A percentile compares a stretch with the other conserved stretches of the same genome.
Conservation (phyloP, 2,888 invertebrate genomes). For the Campaea margaritaria region DNA sequence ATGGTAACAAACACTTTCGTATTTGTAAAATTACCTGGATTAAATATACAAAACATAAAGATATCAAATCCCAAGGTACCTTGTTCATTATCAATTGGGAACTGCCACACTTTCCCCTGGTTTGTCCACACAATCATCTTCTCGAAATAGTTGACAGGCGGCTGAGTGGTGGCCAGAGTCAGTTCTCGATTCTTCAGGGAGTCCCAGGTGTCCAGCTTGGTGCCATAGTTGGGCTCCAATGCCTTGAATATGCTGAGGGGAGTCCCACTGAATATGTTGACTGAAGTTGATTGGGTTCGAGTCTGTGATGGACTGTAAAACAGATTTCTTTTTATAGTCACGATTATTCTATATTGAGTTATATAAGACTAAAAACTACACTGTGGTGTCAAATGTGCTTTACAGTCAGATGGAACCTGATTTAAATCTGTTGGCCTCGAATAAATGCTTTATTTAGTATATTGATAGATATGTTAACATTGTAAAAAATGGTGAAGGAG, state of each 20-base stretch:
- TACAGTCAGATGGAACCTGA: too few relatives aligned
- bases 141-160: conserved; percentile 95
- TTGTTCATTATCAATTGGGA: conserved; percentile 99
- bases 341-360: too few relatives aligned
- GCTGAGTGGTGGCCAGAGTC: conserved; percentile 87
- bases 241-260: conserved; percentile 88
- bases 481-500: too few relatives aligned
- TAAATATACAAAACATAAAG: too few relatives aligned
- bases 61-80: too few relatives aligned
- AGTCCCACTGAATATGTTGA: conserved; percentile 87
- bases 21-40: too few relatives aligned
- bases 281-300: conserved; percentile 59
- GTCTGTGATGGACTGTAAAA: background rate
- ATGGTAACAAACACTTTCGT: too few relatives aligned
- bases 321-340: background rate
- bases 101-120: conserved; percentile 97
- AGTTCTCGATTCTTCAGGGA: conserved; percentile 87
- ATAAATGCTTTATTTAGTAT: too few relatives aligned
- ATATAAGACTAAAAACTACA: too few relatives aligned
- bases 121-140: conserved; percentile 98
- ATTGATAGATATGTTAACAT: too few relatives aligned
- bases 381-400: too few relatives aligned
- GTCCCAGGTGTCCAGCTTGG: conserved; percentile 88
- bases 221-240: conserved; percentile 65
- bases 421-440: too few relatives aligned